Evolutionary conservation across 64 coral and sea anemone genomes (phyloP), one percentile per base, ranked within the genome.

Genomic region (Dendronephthya gigantea): DNA sequence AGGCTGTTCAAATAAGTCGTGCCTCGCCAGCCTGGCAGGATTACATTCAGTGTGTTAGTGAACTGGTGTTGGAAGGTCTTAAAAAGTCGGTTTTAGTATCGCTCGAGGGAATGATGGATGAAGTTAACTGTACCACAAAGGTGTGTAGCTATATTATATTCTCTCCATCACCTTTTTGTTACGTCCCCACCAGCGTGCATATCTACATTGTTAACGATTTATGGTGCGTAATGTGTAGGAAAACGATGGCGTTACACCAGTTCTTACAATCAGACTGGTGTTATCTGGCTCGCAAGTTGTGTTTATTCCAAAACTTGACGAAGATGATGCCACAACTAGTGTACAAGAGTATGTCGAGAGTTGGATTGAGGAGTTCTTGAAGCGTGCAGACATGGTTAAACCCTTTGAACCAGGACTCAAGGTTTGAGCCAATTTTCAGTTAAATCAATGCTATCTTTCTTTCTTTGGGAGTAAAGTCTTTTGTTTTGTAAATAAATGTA

Each of bases 21-120:
- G 95, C 95, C 4, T 98, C 95, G 2, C 95, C 95, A 29, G 89
- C 95, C 11, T 98, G 95, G 95, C 92, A 98, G 85, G 91, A 90
- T 40, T 98, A 98, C 82, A 89, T 88, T 81, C 88, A 68, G 82
- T 85, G 81, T 82, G 87, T 98, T 52, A 98, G 95, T 81, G 90
- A 86, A 59, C 89, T 81, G 8, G 87, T 98, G 5, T 70, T 98
- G 52, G 90, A 89, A 39, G 95, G 95, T 31, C 68, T 98, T 22
- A 91, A 91, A 62, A 72, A 76, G 12, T 93, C 94, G 48, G 89
- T 91, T 14, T 50, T 91, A 7, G 56, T 90, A 30, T 97, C 94
- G 84, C 87, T 97, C 33, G 84, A 72, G 75, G 92, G 91, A 4
- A 98, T 93, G 95, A 74, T 93, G 33, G 93, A 93, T 58, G 91